Evolutionary conservation across 2,797 vertebrate species (phyloP).

Genomic region (Orientallactaga sibirica): DNA sequence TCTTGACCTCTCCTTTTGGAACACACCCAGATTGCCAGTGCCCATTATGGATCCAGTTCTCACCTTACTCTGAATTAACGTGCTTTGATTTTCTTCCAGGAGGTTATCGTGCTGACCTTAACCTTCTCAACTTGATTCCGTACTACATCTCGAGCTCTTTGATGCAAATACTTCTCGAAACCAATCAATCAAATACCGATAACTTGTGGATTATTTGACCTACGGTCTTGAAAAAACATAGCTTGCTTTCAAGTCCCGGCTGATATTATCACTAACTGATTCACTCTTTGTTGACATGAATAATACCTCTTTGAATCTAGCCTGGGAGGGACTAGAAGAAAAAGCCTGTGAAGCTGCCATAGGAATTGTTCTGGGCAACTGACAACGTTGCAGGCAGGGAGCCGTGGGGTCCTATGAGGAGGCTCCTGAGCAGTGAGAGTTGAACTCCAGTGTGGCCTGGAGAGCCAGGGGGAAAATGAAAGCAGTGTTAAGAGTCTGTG

Average conservation of each 20-base stretch:
- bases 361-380: neutral
- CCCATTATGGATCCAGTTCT: neutral
- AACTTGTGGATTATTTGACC: conserved; percentile 58
- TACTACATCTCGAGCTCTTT: conserved; percentile 57
- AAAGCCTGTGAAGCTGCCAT: neutral
- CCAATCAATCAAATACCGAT: conserved; percentile 65
- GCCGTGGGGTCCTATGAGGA: neutral
- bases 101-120: conserved; percentile 58
- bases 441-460: neutral
- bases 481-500: neutral
- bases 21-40: conserved; percentile 14
- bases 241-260: conserved; percentile 71
- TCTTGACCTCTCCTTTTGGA: conserved; percentile 47
- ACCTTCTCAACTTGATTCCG: conserved; percentile 40
- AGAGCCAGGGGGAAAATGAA: neutral
- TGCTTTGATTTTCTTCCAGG: conserved; percentile 61
- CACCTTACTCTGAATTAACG: conserved; percentile 49
- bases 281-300: conserved; percentile 47
- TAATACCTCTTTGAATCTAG: conserved; percentile 37
- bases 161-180: conserved; percentile 66
- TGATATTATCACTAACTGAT: conserved; percentile 57
- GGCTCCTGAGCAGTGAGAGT: neutral
- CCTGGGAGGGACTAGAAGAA: neutral
- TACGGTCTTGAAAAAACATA: conserved; percentile 63
- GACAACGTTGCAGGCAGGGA: conserved; percentile 5